Evolutionary conservation across 2,797 vertebrate genomes (phyloP), one percentile per base, ranked within the genome.

Genomic region (Mionectes olivaceus): DNA sequence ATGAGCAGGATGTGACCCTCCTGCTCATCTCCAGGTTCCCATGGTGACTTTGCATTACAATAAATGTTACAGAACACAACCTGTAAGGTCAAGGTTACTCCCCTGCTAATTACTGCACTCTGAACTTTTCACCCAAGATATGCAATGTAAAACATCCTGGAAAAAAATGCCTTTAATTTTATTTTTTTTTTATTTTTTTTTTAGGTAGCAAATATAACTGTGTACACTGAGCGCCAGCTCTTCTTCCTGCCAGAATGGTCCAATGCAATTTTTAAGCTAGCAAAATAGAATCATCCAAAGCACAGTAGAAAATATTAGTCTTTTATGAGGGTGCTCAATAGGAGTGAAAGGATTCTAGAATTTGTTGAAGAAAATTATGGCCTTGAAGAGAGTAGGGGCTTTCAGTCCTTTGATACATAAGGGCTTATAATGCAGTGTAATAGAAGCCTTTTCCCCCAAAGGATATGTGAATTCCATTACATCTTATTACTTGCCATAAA

Each of bases 331-430:
- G 64, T 86, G 83, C 86, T 97, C 91, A 87, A 43, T 43, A 93
- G 70, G 55, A 76, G 70, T 83, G 47, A 85, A 96, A 96, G 87
- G 37, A 93, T 95, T 96, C 75, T 92, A 80, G 89, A 95, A 87
- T 89, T 85, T 85, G 76, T 93, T 96, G 59, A 95, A 94, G 83
- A 96, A 95, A 96, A 97, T 93, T 89, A 80, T 69, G 74, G 37
- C 70, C 64, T 81, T 90, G 81, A 96, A 96, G 53, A 90, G 57
- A 94, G 21, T 69, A 92, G 75, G 92, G 27, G 47, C 74, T 95
- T 97, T 97, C 87, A 94, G 88, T 82, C 88, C 70, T 97, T 93
- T 97, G 85, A 91, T 95, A 90, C 35, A 73, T 94, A 94, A 87
- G 49, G 47, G 55, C 69, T 96, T 91, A 85, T 88, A 94, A 81